Evolutionary conservation across 2,797 vertebrate species (phyloP), one percentile per base, ranked within the genome.

Genomic region (Myotis findleyi): DNA sequence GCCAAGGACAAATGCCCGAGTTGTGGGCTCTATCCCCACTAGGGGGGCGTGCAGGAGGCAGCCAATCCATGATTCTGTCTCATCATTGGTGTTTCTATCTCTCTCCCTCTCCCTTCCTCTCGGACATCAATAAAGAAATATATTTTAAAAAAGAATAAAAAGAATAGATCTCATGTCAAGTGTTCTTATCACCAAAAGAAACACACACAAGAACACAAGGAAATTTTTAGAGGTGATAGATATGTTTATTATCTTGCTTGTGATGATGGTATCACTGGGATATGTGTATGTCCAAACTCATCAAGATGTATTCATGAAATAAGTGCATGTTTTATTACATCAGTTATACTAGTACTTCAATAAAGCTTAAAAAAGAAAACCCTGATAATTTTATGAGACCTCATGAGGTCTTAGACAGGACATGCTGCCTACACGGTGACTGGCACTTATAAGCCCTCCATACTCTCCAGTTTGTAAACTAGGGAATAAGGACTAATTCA

Each of bases 141-240:
- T 51, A 16, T 11, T 62, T 53, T 62, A 62, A 62, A 59, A 10
- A 47, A 47, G 44, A 47, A 47, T 12, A 62, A 13, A 27, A 27
- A 62, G 12, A 30, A 18, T 9, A 68, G 62, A 68, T 68, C 62
- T 69, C n/a, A 49, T 38, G 18, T 47, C 47, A 38, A 80, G 36
- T 93, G 75, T 80, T 91, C n/a, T 62, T 87, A 85, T 77, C 38
- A 85, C 57, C 69, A 68, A 85, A 85, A 59, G 11, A 59, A 12
- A 57, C 55, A 59, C 57, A 38, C 72, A 64, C 30, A 64, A 4
- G 62, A 72, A 59, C 5, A 59, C 20, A 73, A 59, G 30, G 20
- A 72, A n/a, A 86, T 25, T 49, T 33, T 59, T 21, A 53, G 62
- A 69, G 82, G 12, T 30, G n/a, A 59, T 38, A 62, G 77, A 16